Conservation (phyloP, 2,797 vertebrate species). For the Zalophus californianus region DNA sequence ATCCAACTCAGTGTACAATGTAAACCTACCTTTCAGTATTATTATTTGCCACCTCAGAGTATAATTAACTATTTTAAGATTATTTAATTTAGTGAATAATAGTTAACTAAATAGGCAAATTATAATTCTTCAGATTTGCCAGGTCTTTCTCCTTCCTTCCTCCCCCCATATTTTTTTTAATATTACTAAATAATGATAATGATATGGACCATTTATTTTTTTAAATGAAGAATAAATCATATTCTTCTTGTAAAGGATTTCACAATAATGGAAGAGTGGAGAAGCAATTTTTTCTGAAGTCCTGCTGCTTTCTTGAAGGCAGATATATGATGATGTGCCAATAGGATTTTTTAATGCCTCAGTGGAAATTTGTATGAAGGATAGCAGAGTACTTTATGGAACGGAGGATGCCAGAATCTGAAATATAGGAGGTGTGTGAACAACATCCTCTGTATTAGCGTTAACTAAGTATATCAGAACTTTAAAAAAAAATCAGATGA, state of each 20-base stretch:
- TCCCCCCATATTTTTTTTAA: not conserved
- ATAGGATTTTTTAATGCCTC: not conserved
- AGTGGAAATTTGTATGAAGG: not conserved
- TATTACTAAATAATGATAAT: not conserved
- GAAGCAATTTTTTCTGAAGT: not conserved
- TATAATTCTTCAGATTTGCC: not conserved
- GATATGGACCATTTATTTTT: not conserved
- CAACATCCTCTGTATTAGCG: not conserved
- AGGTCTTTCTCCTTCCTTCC: not conserved
- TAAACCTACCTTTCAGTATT: not conserved
- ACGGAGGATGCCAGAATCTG: not conserved
- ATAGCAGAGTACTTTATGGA: not conserved
- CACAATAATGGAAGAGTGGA: not conserved
- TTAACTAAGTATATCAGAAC: not conserved
- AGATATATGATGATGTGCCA: not conserved
- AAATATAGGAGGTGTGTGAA: not conserved
- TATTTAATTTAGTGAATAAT: not conserved
- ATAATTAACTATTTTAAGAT: not conserved
- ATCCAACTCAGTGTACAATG: not conserved
- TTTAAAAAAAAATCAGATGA: not conserved
- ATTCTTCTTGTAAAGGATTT: not conserved
- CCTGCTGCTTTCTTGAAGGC: not conserved
- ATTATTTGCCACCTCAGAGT: not conserved
- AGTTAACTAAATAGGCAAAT: not conserved
- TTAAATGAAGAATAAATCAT: not conserved